phyloP scores from a whole-genome alignment of 2,797 vertebrate species.

The Brotula barbata region DNA sequence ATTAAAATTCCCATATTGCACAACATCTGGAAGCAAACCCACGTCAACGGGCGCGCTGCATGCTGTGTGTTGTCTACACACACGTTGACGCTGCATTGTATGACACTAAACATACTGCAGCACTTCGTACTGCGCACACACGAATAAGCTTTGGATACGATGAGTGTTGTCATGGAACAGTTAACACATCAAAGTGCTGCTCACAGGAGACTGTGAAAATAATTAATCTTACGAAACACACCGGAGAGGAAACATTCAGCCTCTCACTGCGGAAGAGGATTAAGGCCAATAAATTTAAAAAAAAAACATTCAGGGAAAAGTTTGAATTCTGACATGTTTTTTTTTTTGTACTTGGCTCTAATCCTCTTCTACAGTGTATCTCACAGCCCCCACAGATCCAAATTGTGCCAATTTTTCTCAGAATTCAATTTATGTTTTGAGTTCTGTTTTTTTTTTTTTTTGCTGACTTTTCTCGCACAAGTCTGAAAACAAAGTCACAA shows the following conservation, averaged over 20 bases:
- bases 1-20: constrained; percentile 14
- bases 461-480: no score
- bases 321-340: no score
- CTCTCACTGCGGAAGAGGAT: not conserved
- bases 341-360: no score
- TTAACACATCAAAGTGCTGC: constrained; percentile 43
- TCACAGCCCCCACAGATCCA: constrained; percentile 40
- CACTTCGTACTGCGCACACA: not conserved
- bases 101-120: constrained; percentile 5
- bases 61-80: not conserved
- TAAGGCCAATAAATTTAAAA: no score
- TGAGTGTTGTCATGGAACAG: constrained; percentile 23
- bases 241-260: constrained; percentile 24
- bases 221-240: constrained; percentile 50
- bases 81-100: not conserved
- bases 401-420: no score
- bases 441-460: no score
- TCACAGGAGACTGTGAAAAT: constrained; percentile 27
- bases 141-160: constrained; percentile 8
- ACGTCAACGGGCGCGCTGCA: not conserved
- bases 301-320: no score
- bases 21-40: constrained; percentile 26
- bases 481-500: no score
- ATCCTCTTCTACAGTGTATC: no score
- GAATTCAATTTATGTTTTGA: no score